Conservation (phyloP, 2,113 vertebrate genomes). For the Mastomys natalensis region DNA sequence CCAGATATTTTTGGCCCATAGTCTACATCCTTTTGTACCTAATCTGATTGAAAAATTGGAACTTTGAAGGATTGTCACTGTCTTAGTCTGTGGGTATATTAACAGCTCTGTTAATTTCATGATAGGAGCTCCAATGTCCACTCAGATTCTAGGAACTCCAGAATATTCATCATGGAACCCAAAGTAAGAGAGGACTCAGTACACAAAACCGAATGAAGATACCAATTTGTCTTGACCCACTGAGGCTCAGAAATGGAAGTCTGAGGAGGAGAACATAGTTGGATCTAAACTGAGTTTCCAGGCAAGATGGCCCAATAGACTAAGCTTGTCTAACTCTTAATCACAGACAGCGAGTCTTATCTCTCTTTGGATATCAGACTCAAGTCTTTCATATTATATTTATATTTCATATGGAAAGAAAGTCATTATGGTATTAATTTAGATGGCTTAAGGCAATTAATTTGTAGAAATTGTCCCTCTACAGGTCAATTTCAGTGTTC, state of each 20-base stretch:
- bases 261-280: not conserved
- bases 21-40: not conserved
- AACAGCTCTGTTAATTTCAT: fast-evolving
- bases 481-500: not conserved
- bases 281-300: not conserved
- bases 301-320: not conserved
- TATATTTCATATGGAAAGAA: not conserved
- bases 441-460: not conserved
- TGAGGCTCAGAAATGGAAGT: not conserved
- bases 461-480: not conserved
- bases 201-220: not conserved
- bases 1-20: not conserved
- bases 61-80: not conserved
- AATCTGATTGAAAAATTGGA: not conserved
- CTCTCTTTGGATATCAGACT: not conserved
- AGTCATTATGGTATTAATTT: not conserved
- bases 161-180: not conserved
- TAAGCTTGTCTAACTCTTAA: not conserved
- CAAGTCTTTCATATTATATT: not conserved
- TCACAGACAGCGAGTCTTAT: not conserved
- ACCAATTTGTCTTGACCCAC: not conserved
- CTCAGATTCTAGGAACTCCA: not conserved
- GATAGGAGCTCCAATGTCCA: not conserved
- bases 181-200: not conserved
- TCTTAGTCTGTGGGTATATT: not conserved